A percentile compares a stretch with the other conserved stretches of the same genome.
Evolutionary conservation across 1,140 invertebrate genomes (phyloP).

Genomic region (Anagrus nilaparvatae): DNA sequence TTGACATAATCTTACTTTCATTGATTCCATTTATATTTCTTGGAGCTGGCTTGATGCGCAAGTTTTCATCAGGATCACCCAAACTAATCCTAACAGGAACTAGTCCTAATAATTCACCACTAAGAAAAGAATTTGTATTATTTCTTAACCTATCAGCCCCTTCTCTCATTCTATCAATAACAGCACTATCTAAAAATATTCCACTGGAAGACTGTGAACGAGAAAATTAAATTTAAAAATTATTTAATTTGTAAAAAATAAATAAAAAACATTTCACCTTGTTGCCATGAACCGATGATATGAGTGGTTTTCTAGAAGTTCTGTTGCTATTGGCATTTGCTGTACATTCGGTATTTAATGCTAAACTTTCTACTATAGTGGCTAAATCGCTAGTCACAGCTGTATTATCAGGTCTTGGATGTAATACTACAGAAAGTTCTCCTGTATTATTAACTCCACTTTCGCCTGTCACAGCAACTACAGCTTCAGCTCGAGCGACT

Average conservation of each 20-base stretch:
- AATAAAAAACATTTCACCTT: slow-evolving; percentile 27
- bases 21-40: slow-evolving; percentile 24
- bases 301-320: slow-evolving; percentile 34
- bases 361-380: slow-evolving; percentile 72
- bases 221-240: slow-evolving; percentile 8
- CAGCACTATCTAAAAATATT: slow-evolving; percentile 44
- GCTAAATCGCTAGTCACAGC: slow-evolving; percentile 62
- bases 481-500: slow-evolving; percentile 68
- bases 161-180: slow-evolving; percentile 53
- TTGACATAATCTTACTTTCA: background rate
- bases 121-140: slow-evolving; percentile 67
- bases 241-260: background rate
- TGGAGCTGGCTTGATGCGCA: slow-evolving; percentile 34
- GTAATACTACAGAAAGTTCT: slow-evolving; percentile 49
- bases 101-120: slow-evolving; percentile 50
- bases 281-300: slow-evolving; percentile 34
- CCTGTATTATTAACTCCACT: slow-evolving; percentile 42
- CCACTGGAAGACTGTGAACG: slow-evolving; percentile 31
- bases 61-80: slow-evolving; percentile 37
- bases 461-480: slow-evolving; percentile 51
- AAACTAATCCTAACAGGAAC: slow-evolving; percentile 43
- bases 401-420: slow-evolving; percentile 48
- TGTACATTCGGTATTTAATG: slow-evolving; percentile 46
- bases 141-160: slow-evolving; percentile 62
- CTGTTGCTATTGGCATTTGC: slow-evolving; percentile 38